Evolutionary conservation across 2,888 invertebrate genomes (phyloP), one percentile per base, ranked within the genome.

Genomic region (Drosophila stalkeri): DNA sequence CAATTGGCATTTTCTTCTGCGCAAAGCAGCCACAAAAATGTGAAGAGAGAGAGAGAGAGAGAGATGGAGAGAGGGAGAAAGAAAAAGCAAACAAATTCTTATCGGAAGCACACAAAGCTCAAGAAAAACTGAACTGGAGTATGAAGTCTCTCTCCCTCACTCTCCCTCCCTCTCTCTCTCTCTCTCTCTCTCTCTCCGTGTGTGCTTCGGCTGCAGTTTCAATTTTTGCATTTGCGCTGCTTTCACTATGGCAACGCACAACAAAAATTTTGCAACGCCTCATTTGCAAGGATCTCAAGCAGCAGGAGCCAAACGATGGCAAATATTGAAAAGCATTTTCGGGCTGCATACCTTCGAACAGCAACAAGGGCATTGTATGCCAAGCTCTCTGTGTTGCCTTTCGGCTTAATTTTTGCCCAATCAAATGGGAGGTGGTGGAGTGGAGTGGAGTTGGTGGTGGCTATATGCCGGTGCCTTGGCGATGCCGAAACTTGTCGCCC

Each of bases 51-150:
- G 79, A 74, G 72, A n/a, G 47, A 27, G 44, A 7, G 14, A 23
- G 47, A 8, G 47, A 3, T 16, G 3, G 23, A 3, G 46, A 2
- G 23, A 27, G 7, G 5, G 47, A 9, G n/a, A 39, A 39, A 46
- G 79, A 82, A 69, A 51, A 69, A 56, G 88, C 90, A 88, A 89
- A 82, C 79, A 90, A 86, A 86, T 86, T 86, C 90, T 83, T 88
- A 86, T 81, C 87, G 80, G 65, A 61, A 82, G 73, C 66, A 67
- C 73, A 85, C 77, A 82, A 78, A 80, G 73, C 68, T 60, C 46
- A 69, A 69, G 64, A 55, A 64, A 57, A 68, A 66, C 39, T 64
- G 46, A 49, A 31, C 39, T 49, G 55, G n/a, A 43, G 31, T n/a
- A 20, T 37, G 49, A 43, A 27, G 12, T 5, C 7, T 12, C 0